Percentiles rank a stretch among this genome's conserved stretches.
Evolutionary conservation across 2,888 invertebrate species (phyloP).

Genomic region (Chrysotoxum bicinctum): DNA sequence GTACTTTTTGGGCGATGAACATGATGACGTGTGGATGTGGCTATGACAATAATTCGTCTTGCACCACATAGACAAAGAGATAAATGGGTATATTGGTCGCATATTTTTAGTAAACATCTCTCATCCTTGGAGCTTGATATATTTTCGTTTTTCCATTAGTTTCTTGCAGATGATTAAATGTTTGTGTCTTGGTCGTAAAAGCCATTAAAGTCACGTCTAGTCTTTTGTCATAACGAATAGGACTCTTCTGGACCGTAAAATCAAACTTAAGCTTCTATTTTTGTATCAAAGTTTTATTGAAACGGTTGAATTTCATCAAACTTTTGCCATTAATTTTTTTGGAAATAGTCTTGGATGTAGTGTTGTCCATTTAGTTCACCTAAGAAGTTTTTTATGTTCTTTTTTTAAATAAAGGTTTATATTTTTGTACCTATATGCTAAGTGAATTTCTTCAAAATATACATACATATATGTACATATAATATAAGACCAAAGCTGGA

Average conservation of each 20-base stretch:
- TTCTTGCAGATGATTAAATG: constrained; percentile 14
- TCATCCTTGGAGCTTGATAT: background rate
- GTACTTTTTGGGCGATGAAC: constrained; percentile 15
- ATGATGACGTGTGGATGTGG: constrained; percentile 10
- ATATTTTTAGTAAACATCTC: background rate
- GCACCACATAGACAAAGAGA: background rate
- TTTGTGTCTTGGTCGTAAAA: background rate
- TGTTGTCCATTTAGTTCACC: background rate
- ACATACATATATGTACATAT: too few relatives aligned
- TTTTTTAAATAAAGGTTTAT: too few relatives aligned
- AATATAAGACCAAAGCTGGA: too few relatives aligned
- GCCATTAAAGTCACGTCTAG: background rate
- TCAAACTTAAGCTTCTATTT: background rate
- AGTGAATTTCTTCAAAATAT: too few relatives aligned
- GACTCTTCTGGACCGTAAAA: background rate
- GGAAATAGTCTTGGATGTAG: background rate
- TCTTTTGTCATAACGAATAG: background rate
- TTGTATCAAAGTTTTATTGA: background rate
- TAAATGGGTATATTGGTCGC: background rate
- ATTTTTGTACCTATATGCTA: too few relatives aligned
- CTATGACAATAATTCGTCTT: constrained; percentile 4
- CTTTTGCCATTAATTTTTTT: background rate
- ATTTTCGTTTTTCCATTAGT: background rate
- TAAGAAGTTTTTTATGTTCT: too few relatives aligned
- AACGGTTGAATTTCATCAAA: background rate